Conservation (phyloP, 1,140 invertebrate species). For the Drosophila equinoxialis region DNA sequence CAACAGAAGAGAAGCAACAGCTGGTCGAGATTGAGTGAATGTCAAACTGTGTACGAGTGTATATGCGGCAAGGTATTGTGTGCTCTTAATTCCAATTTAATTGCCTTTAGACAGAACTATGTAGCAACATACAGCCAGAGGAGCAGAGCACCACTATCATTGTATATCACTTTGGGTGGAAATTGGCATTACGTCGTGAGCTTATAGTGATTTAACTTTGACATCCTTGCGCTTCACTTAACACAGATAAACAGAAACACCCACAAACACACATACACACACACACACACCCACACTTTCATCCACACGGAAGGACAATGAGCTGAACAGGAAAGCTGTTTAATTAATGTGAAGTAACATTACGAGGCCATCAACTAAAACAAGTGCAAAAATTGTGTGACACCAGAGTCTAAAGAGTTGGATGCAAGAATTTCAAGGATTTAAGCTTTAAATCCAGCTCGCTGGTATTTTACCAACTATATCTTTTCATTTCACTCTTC, state of each 20-base stretch:
- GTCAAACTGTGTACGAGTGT: constrained; percentile 15
- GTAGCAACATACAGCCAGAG: not conserved
- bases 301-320: not conserved
- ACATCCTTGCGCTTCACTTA: constrained; percentile 54
- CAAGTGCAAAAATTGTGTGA: constrained; percentile 24
- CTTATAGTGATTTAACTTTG: constrained; percentile 49
- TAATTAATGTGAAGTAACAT: constrained; percentile 68
- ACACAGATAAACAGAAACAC: constrained; percentile 1
- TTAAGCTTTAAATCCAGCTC: not conserved
- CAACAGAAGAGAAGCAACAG: constrained; percentile 43
- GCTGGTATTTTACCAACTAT: not conserved
- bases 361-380: constrained; percentile 44
- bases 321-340: constrained; percentile 30
- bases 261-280: not conserved
- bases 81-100: constrained; percentile 42
- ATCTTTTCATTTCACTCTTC: not conserved
- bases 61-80: constrained; percentile 14
- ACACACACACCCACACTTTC: too few relatives aligned
- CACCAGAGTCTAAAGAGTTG: not conserved
- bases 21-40: constrained; percentile 24
- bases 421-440: not conserved
- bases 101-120: constrained; percentile 19
- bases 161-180: not conserved
- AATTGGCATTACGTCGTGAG: constrained; percentile 21
- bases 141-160: not conserved